Percentiles rank a stretch among this genome's conserved stretches.
Conservation (phyloP, 2,797 vertebrate species). For the Mergus octosetaceus region DNA sequence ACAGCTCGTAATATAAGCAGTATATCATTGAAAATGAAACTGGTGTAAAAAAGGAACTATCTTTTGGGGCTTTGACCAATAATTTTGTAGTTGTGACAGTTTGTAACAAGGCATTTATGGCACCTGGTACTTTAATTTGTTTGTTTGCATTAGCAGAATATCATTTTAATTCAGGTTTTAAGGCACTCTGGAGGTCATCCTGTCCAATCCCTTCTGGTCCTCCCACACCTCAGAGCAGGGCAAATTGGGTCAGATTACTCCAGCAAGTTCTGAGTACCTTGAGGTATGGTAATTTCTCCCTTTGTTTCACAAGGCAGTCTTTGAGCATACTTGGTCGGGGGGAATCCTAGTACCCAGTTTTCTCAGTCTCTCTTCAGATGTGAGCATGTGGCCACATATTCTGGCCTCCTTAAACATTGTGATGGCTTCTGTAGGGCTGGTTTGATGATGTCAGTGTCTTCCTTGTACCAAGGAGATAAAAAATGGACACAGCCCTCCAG, state of each 20-base stretch:
- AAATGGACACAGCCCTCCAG: not conserved
- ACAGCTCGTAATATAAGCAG: not conserved
- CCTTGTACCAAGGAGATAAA: not conserved
- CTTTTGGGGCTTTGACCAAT: not conserved
- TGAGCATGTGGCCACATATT: not conserved
- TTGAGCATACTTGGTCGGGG: not conserved
- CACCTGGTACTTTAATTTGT: not conserved
- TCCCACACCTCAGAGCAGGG: not conserved
- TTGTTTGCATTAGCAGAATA: slow-evolving; percentile 6
- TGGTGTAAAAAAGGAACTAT: not conserved
- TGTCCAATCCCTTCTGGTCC: not conserved
- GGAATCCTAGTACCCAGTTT: not conserved
- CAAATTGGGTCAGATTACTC: not conserved
- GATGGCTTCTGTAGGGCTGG: not conserved
- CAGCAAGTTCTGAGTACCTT: not conserved
- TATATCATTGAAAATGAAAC: slow-evolving; percentile 33
- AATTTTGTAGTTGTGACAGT: not conserved
- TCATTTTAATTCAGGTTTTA: not conserved
- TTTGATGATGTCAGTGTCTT: not conserved
- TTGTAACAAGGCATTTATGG: not conserved
- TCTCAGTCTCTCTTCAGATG: not conserved
- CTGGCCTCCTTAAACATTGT: not conserved
- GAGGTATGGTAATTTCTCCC: not conserved
- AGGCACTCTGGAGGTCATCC: not conserved
- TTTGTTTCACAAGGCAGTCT: rapidly evolving